Evolutionary conservation across 2,113 vertebrate genomes (phyloP).

Genomic region (Prolemur simus): DNA sequence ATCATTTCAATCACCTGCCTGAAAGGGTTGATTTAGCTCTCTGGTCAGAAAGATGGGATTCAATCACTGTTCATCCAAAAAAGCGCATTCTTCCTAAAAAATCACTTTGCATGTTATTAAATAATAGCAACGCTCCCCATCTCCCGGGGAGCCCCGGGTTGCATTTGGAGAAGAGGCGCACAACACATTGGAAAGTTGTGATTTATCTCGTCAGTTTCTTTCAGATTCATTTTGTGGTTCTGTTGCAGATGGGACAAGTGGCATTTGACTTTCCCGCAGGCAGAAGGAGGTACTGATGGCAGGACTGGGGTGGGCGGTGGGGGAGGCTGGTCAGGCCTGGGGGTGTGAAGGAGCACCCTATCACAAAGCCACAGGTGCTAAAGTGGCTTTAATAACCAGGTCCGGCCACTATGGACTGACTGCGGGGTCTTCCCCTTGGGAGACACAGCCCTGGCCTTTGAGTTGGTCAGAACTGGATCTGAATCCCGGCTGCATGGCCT

Average conservation of each 20-base stretch:
- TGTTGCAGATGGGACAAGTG: background rate
- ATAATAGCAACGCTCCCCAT: slow-evolving; percentile 6
- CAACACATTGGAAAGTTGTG: background rate
- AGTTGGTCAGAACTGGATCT: background rate
- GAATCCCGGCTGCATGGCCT: background rate
- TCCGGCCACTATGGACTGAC: background rate
- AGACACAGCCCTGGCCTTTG: background rate
- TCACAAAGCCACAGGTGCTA: background rate
- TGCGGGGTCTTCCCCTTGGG: background rate
- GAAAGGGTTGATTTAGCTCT: slow-evolving; percentile 67
- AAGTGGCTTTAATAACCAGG: background rate
- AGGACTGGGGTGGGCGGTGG: background rate
- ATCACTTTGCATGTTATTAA: slow-evolving; percentile 71
- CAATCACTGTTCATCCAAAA: slow-evolving; percentile 61
- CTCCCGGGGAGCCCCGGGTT: background rate
- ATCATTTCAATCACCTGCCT: slow-evolving; percentile 69
- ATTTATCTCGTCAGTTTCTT: slow-evolving; percentile 1
- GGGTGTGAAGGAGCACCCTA: background rate
- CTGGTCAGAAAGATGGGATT: slow-evolving; percentile 64
- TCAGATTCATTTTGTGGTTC: background rate
- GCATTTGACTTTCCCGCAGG: background rate
- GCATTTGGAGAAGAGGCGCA: background rate
- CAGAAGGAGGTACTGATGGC: background rate
- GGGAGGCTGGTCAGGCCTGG: background rate
- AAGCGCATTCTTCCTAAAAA: slow-evolving; percentile 47